Base-by-base conservation (phyloP, 2,797 vertebrate genomes). In the Botia almorhae region DNA sequence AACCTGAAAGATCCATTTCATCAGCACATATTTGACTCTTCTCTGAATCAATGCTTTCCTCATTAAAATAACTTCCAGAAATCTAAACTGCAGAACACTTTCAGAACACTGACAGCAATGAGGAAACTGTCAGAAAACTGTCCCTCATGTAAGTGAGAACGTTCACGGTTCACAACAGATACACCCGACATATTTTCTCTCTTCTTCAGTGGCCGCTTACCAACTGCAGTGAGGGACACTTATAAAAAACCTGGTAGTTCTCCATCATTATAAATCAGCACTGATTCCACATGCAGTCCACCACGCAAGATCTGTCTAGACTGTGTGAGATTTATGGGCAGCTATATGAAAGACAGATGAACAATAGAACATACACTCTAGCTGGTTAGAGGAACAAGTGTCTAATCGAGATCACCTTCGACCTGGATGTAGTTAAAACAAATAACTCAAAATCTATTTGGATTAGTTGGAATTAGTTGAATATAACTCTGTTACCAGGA, bases 241-340 rank as follows among this genome's bases (percentile, higher is more conserved):
- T 39, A 4, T 39, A 17, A n/a, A 39, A 61, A 76, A 65, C 36
- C 65, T 78, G 65, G 76, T 69, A 68, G 65, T 48, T 13, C 26
- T 78, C 76, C 76, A 60, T 63, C 68, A 71, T 48, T 43, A 51
- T n/a, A 56, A 68, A 76, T 76, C 64, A 68, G 64, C 48, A 68
- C 21, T 19, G 0, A 53, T 21, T 68, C 64, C 74, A 76, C 36
- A 78, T 46, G 55, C 65, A 69, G 46, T 64, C 33, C 33, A 39
- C 33, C 26, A 33, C 36, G 17, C 36, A 16, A 58, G 51, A 69
- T 67, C 65, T 39, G 36, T 39, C 65, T 50, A 78, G 65, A 78
- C 75, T 68, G 10, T 0, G 0, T 10, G 16, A 58, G 64, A 77
- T 77, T 77, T 77, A 77, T 69, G 23, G 8, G 65, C 46, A 39